phyloP scores from a whole-genome alignment of 2,113 vertebrate genomes.

The Brachyistius frenatus region DNA sequence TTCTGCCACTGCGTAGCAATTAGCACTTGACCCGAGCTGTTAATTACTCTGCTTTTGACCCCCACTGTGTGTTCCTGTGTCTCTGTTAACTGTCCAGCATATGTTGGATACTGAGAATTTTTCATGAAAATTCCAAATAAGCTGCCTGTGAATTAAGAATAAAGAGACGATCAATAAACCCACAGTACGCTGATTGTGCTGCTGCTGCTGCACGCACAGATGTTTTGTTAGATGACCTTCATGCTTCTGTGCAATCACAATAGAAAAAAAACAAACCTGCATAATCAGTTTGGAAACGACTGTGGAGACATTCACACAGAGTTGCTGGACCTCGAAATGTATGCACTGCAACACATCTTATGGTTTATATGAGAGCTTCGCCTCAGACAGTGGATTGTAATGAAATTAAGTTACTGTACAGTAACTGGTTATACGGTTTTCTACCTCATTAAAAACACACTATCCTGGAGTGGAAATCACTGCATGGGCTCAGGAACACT shows the following conservation, averaged over 20 bases:
- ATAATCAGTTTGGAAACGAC: no score
- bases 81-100: neutral
- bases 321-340: no score
- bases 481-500: no score
- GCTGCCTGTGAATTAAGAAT: neutral
- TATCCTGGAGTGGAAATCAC: no score
- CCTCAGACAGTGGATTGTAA: no score
- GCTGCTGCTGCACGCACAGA: neutral
- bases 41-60: slow-evolving; percentile 25
- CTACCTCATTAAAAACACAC: no score
- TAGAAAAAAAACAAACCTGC: neutral
- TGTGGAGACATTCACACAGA: no score
- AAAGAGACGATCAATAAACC: neutral
- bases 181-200: neutral
- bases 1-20: slow-evolving; percentile 25
- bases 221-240: neutral
- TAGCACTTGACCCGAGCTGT: slow-evolving; percentile 29
- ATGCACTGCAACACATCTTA: no score
- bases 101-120: neutral
- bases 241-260: neutral
- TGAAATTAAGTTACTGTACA: no score
- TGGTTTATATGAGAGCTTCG: no score
- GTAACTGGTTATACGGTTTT: no score
- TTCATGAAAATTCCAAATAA: neutral
- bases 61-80: neutral